Percentiles rank a stretch among this genome's conserved stretches.
Evolutionary conservation across 2,888 invertebrate genomes (phyloP).

Genomic region (Ornithoptera priamus): DNA sequence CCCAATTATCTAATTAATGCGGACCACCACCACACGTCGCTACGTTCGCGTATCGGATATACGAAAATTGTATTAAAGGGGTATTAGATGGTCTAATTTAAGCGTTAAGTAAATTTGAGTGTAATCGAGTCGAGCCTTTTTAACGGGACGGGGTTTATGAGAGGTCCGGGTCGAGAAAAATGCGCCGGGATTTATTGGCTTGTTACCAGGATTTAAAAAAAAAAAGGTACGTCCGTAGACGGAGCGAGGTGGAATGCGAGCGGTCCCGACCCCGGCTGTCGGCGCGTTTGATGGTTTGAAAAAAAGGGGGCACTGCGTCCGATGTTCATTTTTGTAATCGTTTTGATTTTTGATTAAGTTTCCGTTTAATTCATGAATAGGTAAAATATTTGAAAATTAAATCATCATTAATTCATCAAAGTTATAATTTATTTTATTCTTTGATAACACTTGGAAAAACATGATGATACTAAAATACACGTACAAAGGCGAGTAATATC

Average conservation of each 20-base stretch:
- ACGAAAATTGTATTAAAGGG: conserved; percentile 70
- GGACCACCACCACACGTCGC: conserved; percentile 40
- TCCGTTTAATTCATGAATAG: conserved; percentile 30
- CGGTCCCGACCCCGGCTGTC: conserved; percentile 45
- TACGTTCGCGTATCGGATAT: conserved; percentile 52
- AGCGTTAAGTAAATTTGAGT: conserved; percentile 80
- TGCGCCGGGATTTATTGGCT: conserved; percentile 78
- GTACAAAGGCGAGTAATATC: too few species aligned
- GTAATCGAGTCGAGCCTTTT: conserved; percentile 77
- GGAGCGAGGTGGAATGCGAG: conserved; percentile 62
- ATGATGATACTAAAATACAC: too few species aligned
- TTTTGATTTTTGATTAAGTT: conserved; percentile 52
- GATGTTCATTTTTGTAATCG: conserved; percentile 69
- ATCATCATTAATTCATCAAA: background rate
- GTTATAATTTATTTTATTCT: too few species aligned
- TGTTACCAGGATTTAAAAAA: conserved; percentile 72
- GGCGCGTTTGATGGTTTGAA: conserved; percentile 58
- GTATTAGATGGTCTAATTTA: conserved; percentile 73
- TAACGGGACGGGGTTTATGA: conserved; percentile 49
- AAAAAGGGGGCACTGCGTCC: conserved; percentile 51
- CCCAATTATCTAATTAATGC: conserved; percentile 73
- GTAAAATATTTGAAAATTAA: conserved; percentile 1
- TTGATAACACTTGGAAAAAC: too few species aligned
- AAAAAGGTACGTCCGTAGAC: conserved; percentile 67
- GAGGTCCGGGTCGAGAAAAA: conserved; percentile 61